These are phyloP conservation scores for Centropus unirufus DNA, from an alignment of 2,113 vertebrate species.

Conservation along the genomic window DNA sequence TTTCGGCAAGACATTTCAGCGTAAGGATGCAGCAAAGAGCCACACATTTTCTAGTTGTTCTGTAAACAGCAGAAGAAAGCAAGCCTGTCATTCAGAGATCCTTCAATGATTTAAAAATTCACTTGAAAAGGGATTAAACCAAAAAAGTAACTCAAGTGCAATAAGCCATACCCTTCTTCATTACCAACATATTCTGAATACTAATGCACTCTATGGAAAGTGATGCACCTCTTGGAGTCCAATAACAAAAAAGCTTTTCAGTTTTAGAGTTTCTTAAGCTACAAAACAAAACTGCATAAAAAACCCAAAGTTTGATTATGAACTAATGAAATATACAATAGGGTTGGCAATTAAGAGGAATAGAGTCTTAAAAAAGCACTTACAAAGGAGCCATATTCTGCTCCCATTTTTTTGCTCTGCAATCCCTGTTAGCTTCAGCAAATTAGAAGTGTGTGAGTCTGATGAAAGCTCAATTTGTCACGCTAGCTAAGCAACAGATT, in stretches of 20 bases:
- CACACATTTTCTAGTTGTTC: background rate
- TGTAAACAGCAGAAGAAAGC: background rate
- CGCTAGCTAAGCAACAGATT: slow-evolving; percentile 2
- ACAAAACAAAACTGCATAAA: background rate
- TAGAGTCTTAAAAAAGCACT: background rate
- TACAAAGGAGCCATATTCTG: background rate
- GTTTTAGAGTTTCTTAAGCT: background rate
- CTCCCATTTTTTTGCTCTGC: slow-evolving; percentile 18
- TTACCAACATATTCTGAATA: background rate
- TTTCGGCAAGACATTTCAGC: background rate
- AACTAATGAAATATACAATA: slow-evolving; percentile 13
- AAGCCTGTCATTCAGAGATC: background rate
- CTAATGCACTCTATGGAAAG: background rate
- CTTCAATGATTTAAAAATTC: background rate
- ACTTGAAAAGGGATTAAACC: slow-evolving; percentile 7
- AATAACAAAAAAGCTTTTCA: background rate
- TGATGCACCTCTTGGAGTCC: background rate
- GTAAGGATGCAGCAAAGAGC: background rate
- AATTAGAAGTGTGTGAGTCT: slow-evolving; percentile 14
- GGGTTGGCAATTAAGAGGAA: background rate
- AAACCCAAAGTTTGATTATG: slow-evolving; percentile 11
- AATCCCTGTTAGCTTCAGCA: background rate
- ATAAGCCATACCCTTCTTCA: background rate
- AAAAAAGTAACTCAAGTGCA: background rate
- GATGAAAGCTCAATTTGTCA: background rate